A percentile compares a stretch with the other conserved stretches of the same genome.
Evolutionary conservation across 1,140 invertebrate genomes (phyloP).

Genomic region (Drosophila ironensis): DNA sequence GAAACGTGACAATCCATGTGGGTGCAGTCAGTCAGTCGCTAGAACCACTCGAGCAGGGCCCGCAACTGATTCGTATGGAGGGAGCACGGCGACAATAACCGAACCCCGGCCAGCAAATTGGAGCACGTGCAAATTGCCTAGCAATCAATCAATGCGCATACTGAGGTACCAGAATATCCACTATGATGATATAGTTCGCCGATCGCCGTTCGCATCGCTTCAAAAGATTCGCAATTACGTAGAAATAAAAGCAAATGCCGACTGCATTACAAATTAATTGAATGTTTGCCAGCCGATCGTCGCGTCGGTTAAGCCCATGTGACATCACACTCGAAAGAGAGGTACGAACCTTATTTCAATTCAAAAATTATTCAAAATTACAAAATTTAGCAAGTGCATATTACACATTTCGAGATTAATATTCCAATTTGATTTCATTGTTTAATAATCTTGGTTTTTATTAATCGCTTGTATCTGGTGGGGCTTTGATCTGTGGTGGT

Average conservation of each 20-base stretch:
- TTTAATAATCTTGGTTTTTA: neutral
- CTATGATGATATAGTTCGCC: conserved; percentile 61
- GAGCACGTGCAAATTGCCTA: conserved; percentile 60
- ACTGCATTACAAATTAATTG: conserved; percentile 58
- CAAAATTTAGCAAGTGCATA: too few species aligned
- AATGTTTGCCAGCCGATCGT: conserved; percentile 13
- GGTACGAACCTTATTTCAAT: neutral
- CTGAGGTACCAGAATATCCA: conserved; percentile 23
- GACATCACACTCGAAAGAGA: neutral
- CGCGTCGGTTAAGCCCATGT: neutral
- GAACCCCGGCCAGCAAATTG: conserved; percentile 43
- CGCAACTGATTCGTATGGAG: conserved; percentile 40
- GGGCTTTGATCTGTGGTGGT: too few species aligned
- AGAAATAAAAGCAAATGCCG: conserved; percentile 69
- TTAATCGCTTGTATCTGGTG: neutral
- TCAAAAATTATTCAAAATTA: too few species aligned
- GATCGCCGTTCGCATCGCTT: conserved; percentile 50
- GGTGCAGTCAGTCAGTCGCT: conserved; percentile 39
- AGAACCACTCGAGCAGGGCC: conserved; percentile 7
- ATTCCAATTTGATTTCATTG: neutral
- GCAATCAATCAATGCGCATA: conserved; percentile 69
- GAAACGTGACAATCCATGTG: conserved; percentile 47
- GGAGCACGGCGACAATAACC: conserved; percentile 31
- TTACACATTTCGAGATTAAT: neutral
- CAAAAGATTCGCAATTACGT: conserved; percentile 63